phyloP scores from a whole-genome alignment of 2,888 invertebrate species.

The Pherbina coryleti region DNA sequence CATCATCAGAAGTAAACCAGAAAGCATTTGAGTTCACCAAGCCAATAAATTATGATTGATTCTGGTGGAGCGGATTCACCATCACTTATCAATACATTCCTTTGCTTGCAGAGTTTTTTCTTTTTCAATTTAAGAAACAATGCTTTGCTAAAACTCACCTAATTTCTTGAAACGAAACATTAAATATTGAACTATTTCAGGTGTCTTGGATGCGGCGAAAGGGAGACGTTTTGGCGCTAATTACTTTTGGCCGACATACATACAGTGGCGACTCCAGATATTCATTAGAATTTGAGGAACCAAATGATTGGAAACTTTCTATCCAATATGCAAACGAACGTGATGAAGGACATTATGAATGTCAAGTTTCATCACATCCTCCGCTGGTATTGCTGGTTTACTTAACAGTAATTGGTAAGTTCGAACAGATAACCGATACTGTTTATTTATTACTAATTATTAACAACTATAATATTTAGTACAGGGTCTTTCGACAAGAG shows the following conservation, averaged over 20 bases:
- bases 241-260: conserved; percentile 78
- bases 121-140: too few relatives aligned
- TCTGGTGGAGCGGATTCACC: too few relatives aligned
- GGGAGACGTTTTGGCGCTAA: conserved; percentile 77
- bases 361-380: conserved; percentile 84
- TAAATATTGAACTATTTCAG: conserved; percentile 57
- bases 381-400: conserved; percentile 79
- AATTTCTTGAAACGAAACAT: background rate
- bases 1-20: too few relatives aligned
- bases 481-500: too few relatives aligned
- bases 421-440: background rate
- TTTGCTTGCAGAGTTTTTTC: too few relatives aligned
- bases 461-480: too few relatives aligned
- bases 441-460: too few relatives aligned
- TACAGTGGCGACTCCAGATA: conserved; percentile 78
- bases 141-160: too few relatives aligned
- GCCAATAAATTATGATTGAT: too few relatives aligned
- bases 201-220: conserved; percentile 80
- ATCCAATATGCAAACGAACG: conserved; percentile 80
- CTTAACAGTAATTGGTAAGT: conserved; percentile 81
- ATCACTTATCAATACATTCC: too few relatives aligned
- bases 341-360: conserved; percentile 84
- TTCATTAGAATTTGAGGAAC: conserved; percentile 77
- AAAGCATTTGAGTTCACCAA: too few relatives aligned
- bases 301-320: conserved; percentile 82